Evolutionary conservation across 2,113 vertebrate species (phyloP), one percentile per base, ranked within the genome.

Genomic region (Paracanthobrama guichenoti): DNA sequence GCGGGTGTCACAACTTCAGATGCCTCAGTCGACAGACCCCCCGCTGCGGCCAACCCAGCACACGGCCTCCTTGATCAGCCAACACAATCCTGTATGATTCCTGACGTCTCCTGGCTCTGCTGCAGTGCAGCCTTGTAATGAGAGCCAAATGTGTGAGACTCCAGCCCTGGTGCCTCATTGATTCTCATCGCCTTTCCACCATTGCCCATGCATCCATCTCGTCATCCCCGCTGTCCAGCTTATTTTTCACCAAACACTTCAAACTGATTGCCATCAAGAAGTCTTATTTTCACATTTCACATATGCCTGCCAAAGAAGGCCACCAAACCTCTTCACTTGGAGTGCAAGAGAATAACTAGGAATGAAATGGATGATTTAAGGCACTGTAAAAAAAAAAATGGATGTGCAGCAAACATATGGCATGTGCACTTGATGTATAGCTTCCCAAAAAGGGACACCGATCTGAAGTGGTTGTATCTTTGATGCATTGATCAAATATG

Each of bases 31-130:
- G 3, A 26, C 35, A 82, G 82, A 78, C 83, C 85, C 78, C 83
- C 76, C 3, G 13, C 81, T 24, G 48, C 16, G 84, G 28, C 79
- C 22, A 46, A 26, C 53, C 22, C 83, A 71, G 28, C 26, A 46
- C 44, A 26, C 13, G 10, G n/a, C 8, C 67, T 24, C 79, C 64
- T 82, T 85, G 88, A 88, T 89, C 84, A 86, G 74, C 39, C 78
- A 80, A 73, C 42, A 67, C 60, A 69, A 24, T 75, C 18, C 64
- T 35, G 35, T 42, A 83, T 59, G 64, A 83, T 81, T 84, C 55
- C 75, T 77, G 82, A 79, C 86, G 71, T 28, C 55, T 62, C n/a
- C 35, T 55, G 53, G 11, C 73, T 77, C 62, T 50, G 73, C 10
- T n/a, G 59, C 42, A 73, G 24, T 83, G 86, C 24, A 12, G 80